Conservation (phyloP, 2,797 vertebrate genomes). For the Tiaroga cobitis region DNA sequence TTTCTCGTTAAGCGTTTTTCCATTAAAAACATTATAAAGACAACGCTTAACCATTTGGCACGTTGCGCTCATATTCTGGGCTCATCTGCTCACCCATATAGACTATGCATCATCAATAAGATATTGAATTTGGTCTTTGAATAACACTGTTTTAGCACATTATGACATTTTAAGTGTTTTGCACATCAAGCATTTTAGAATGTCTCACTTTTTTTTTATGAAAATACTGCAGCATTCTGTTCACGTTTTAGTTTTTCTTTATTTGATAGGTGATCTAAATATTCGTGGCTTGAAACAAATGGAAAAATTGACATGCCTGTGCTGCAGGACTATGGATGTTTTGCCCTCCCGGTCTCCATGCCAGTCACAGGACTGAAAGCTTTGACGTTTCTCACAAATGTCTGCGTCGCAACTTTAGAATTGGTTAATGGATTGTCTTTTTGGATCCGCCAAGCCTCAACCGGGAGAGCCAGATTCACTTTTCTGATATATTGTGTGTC, state of each 20-base stretch:
- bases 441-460: not conserved
- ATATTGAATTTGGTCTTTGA: too few relatives aligned
- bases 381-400: not conserved
- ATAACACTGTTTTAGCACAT: not conserved
- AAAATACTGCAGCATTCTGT: not conserved
- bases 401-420: not conserved
- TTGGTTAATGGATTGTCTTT: not conserved
- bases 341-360: not conserved
- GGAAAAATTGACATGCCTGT: not conserved
- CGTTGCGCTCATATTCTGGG: too few relatives aligned
- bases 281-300: not conserved
- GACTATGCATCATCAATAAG: too few relatives aligned
- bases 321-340: not conserved
- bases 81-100: too few relatives aligned
- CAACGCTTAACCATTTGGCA: too few relatives aligned
- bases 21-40: too few relatives aligned
- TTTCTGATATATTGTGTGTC: not conserved
- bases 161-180: not conserved
- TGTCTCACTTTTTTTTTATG: not conserved
- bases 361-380: not conserved
- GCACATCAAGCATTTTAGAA: not conserved
- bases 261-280: not conserved
- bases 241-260: not conserved
- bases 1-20: too few relatives aligned
- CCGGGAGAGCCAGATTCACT: not conserved